Percentiles rank a stretch among this genome's conserved stretches.
Conservation (phyloP, 1,140 invertebrate genomes). For the Drosophila pseudoananassae region DNA sequence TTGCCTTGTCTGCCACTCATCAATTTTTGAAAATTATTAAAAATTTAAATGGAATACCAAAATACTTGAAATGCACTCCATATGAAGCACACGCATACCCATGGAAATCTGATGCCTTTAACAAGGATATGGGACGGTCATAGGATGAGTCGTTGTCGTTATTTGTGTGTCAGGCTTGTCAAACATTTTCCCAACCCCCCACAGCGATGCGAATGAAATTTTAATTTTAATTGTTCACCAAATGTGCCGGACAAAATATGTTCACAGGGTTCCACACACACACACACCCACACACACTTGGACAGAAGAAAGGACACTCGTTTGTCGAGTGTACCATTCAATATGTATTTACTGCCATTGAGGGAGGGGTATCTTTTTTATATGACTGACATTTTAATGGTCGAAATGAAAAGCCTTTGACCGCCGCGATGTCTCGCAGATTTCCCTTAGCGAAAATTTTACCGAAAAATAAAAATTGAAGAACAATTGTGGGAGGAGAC, state of each 20-base stretch:
- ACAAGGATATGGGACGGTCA: constrained; percentile 19
- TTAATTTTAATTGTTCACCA: constrained; percentile 81
- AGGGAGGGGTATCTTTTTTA: constrained; percentile 26
- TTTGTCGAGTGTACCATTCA: constrained; percentile 42
- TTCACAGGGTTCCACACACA: constrained; percentile 36
- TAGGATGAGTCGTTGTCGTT: constrained; percentile 54
- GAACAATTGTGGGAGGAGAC: constrained; percentile 24
- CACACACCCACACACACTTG: neutral
- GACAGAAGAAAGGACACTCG: constrained; percentile 18
- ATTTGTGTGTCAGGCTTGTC: constrained; percentile 78
- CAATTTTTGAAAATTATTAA: constrained; percentile 81
- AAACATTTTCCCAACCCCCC: constrained; percentile 68
- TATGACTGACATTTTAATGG: constrained; percentile 66
- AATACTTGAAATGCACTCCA: constrained; percentile 71
- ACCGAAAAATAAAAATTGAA: constrained; percentile 30
- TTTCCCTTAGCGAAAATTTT: constrained; percentile 26
- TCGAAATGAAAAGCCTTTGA: constrained; percentile 61
- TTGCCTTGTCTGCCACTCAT: constrained; percentile 63
- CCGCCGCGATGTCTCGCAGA: constrained; percentile 1
- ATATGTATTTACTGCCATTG: constrained; percentile 35
- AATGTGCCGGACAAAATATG: constrained; percentile 69
- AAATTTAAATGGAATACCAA: constrained; percentile 82
- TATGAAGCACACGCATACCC: constrained; percentile 36
- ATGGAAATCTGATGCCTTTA: constrained; percentile 21
- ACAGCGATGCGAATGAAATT: constrained; percentile 68